These are phyloP conservation scores for Smithornis capensis DNA, from an alignment of 2,113 vertebrate genomes.

Conservation along the genomic window DNA sequence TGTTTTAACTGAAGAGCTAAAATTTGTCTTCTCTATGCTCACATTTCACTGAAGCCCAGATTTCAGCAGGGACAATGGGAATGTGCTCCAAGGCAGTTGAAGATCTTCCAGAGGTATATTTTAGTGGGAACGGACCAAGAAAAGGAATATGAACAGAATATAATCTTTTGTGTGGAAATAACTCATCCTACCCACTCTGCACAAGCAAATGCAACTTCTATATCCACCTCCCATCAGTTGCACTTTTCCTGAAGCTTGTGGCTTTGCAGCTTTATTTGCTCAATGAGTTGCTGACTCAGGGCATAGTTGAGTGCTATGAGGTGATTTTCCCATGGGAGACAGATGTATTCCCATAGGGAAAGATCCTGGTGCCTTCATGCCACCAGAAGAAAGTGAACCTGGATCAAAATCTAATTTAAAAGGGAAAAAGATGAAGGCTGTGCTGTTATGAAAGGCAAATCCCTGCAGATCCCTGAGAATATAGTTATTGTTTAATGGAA, in stretches of 20 bases:
- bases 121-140: background rate
- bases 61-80: background rate
- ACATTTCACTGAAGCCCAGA: background rate
- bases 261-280: background rate
- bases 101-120: background rate
- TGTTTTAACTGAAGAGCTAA: background rate
- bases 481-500: slow-evolving; percentile 12
- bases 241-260: background rate
- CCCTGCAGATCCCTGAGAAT: background rate
- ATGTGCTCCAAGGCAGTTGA: background rate
- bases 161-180: background rate
- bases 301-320: background rate
- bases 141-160: background rate
- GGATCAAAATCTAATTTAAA: slow-evolving; percentile 25
- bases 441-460: slow-evolving; percentile 18
- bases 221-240: background rate
- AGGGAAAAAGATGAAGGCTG: background rate
- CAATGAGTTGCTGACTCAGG: background rate
- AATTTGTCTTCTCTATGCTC: background rate
- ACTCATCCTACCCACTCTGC: background rate
- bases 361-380: background rate
- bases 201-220: background rate
- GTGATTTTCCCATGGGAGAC: background rate
- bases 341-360: background rate
- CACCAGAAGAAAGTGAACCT: background rate